Conservation (phyloP, 2,797 vertebrate species). For the Mycteria americana region DNA sequence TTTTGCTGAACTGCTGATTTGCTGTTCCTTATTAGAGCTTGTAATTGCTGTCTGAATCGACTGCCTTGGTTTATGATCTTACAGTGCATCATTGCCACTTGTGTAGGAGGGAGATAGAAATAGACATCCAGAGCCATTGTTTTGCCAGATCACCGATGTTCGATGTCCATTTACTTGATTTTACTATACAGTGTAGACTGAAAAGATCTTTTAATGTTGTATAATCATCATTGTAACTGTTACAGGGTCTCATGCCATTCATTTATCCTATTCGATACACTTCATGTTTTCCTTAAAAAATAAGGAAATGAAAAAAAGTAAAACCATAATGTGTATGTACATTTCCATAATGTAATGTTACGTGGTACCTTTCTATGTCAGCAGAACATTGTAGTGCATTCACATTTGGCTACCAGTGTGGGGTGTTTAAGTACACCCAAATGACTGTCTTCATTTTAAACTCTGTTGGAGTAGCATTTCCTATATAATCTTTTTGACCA, state of each 20-base stretch:
- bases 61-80: neutral
- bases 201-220: neutral
- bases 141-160: neutral
- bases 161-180: neutral
- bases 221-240: neutral
- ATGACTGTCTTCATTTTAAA: neutral
- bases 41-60: neutral
- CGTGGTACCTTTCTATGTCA: neutral
- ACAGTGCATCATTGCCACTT: neutral
- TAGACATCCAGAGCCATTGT: neutral
- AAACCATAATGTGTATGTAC: neutral
- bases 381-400: neutral
- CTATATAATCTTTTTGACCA: constrained; percentile 46
- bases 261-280: neutral
- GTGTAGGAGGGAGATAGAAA: neutral
- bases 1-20: neutral
- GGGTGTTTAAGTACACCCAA: neutral
- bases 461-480: neutral
- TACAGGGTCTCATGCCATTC: neutral
- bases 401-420: neutral
- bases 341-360: neutral
- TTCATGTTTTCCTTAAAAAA: neutral
- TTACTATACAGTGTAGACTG: neutral
- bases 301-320: neutral
- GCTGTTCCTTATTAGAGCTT: neutral